Percentiles rank a stretch among this genome's conserved stretches.
Evolutionary conservation across 2,113 vertebrate species (phyloP).

Genomic region (Neoarius graeffei): DNA sequence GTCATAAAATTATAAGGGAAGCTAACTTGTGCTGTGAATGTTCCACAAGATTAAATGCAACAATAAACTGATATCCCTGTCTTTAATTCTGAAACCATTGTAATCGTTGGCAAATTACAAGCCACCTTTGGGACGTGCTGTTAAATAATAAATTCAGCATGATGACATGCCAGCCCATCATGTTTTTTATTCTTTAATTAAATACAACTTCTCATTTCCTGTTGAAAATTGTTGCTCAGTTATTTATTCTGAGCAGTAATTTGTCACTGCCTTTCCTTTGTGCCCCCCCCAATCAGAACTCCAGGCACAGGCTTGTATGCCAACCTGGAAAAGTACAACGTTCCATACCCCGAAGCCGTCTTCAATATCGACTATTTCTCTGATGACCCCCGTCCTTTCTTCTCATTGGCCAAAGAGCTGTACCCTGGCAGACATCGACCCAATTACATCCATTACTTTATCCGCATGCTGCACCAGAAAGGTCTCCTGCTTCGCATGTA

Average conservation of each 20-base stretch:
- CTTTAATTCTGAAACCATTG: not conserved
- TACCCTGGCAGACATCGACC: conserved; percentile 73
- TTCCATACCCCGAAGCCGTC: conserved; percentile 75
- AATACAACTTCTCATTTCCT: not conserved
- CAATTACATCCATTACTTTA: conserved; percentile 68
- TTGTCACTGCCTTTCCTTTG: not conserved
- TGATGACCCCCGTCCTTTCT: conserved; percentile 70
- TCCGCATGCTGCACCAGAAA: conserved; percentile 75
- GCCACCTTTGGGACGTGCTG: not conserved
- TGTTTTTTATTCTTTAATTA: not conserved
- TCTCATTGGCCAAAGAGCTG: conserved; percentile 73
- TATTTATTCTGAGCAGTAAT: not conserved
- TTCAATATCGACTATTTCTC: conserved; percentile 78
- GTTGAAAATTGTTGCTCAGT: not conserved
- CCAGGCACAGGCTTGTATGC: conserved; percentile 77
- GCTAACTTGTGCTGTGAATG: not conserved
- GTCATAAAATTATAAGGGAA: not conserved
- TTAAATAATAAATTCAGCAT: not conserved
- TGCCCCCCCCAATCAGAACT: conserved; percentile 58
- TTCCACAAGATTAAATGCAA: not conserved
- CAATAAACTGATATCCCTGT: not conserved
- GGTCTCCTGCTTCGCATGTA: conserved; percentile 77
- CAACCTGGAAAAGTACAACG: conserved; percentile 75
- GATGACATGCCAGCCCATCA: not conserved
- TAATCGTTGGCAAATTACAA: not conserved